A percentile compares a stretch with the other conserved stretches of the same genome.
Conservation (phyloP, 2,888 invertebrate genomes). For the Drosophila kuntzei region DNA sequence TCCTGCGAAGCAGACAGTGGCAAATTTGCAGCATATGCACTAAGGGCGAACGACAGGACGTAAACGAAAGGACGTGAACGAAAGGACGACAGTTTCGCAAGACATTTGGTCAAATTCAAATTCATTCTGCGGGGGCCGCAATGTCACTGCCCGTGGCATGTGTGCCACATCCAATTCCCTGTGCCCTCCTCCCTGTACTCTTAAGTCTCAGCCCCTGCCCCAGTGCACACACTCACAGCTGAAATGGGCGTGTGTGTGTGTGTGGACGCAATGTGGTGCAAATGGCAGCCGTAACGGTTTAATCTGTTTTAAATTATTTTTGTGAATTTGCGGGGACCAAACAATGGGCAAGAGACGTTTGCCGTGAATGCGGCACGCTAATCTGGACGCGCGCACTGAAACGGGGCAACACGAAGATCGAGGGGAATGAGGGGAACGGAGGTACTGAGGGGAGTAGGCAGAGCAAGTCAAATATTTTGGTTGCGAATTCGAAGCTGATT, state of each 20-base stretch:
- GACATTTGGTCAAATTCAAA: slow-evolving; percentile 82
- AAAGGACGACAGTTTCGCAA: slow-evolving; percentile 70
- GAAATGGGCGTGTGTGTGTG: slow-evolving; percentile 33
- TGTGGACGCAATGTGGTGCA: slow-evolving; percentile 73
- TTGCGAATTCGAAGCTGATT: slow-evolving; percentile 52
- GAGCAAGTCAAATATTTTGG: slow-evolving; percentile 37
- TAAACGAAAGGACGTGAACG: slow-evolving; percentile 11
- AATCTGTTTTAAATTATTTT: slow-evolving; percentile 85
- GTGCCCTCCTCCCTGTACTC: neutral
- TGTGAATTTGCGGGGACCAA: slow-evolving; percentile 57
- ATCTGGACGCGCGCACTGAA: slow-evolving; percentile 40
- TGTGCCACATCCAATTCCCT: slow-evolving; percentile 33
- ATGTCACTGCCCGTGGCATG: slow-evolving; percentile 55
- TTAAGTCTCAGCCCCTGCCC: slow-evolving; percentile 17
- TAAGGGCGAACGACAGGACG: slow-evolving; percentile 40
- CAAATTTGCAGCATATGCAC: slow-evolving; percentile 82
- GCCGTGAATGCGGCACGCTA: slow-evolving; percentile 41
- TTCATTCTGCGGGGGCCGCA: slow-evolving; percentile 59
- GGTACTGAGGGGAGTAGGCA: neutral
- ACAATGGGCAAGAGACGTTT: slow-evolving; percentile 44
- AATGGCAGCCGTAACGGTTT: slow-evolving; percentile 84
- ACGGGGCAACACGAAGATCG: neutral
- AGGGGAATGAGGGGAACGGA: neutral
- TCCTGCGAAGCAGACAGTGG: slow-evolving; percentile 47
- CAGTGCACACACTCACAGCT: slow-evolving; percentile 10